Evolutionary conservation across 2,113 vertebrate species (phyloP).

Genomic region (Vidua macroura): DNA sequence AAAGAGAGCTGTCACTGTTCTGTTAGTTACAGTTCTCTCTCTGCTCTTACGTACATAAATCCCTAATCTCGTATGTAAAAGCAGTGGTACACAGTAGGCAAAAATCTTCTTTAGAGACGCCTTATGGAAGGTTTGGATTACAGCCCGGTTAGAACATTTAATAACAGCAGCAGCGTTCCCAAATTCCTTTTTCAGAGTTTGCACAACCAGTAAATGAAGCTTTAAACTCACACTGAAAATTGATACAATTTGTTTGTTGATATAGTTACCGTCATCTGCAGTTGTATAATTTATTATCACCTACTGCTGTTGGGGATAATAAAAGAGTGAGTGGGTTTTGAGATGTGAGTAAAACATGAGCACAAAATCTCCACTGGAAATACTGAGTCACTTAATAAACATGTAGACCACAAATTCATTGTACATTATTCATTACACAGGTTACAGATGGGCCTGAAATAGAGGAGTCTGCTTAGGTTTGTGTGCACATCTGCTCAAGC

Average conservation of each 20-base stretch:
- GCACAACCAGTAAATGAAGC: neutral
- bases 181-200: constrained; percentile 38
- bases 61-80: neutral
- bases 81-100: neutral
- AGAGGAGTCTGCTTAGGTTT: neutral
- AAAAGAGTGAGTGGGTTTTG: constrained; percentile 51
- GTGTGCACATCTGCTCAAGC: neutral
- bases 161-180: neutral
- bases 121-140: constrained; percentile 18
- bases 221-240: constrained; percentile 32
- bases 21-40: neutral
- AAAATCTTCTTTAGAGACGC: neutral
- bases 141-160: neutral
- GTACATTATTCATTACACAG: constrained; percentile 2
- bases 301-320: constrained; percentile 41
- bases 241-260: constrained; percentile 58
- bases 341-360: constrained; percentile 51
- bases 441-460: constrained; percentile 21
- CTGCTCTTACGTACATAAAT: neutral
- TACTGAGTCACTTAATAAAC: constrained; percentile 62
- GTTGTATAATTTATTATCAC: constrained; percentile 55
- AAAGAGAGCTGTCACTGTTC: neutral
- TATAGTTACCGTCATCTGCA: constrained; percentile 34
- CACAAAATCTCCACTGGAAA: constrained; percentile 54
- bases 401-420: constrained; percentile 32